Evolutionary conservation across 2,113 vertebrate genomes (phyloP).

Genomic region (Pseudopodoces humilis): DNA sequence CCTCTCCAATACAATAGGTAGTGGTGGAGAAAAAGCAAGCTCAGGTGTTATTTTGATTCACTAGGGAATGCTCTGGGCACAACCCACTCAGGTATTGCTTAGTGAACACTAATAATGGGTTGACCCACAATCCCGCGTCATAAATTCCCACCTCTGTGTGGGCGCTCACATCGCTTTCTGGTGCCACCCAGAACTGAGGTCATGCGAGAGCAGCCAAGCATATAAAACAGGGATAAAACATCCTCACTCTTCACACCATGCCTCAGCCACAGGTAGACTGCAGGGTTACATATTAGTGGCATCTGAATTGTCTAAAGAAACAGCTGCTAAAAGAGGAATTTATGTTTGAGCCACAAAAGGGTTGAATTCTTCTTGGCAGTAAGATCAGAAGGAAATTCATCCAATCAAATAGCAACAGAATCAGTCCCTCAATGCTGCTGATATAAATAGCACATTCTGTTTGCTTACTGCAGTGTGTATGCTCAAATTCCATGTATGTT

Average conservation of each 20-base stretch:
- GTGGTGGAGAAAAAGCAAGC: slow-evolving; percentile 3
- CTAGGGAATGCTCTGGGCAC: slow-evolving; percentile 32
- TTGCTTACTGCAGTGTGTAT: neutral
- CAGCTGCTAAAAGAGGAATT: neutral
- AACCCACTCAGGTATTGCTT: neutral
- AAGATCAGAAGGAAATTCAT: neutral
- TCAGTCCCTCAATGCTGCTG: neutral
- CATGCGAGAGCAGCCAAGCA: neutral
- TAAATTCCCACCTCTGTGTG: neutral
- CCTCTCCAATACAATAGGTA: neutral
- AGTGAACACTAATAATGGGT: neutral
- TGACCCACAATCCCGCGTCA: neutral
- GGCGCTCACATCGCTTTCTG: neutral
- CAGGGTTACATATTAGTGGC: neutral
- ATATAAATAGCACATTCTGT: neutral
- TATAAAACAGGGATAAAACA: neutral
- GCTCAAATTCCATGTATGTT: neutral
- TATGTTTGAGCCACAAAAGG: neutral
- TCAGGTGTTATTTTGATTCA: neutral
- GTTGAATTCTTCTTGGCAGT: neutral
- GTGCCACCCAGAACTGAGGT: neutral
- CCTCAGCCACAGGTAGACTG: neutral
- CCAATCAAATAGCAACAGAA: neutral
- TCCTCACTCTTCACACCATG: neutral
- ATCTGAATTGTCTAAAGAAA: neutral